Conservation (phyloP, 1,140 invertebrate species). For the Ceratoteleas bidentatus region DNA sequence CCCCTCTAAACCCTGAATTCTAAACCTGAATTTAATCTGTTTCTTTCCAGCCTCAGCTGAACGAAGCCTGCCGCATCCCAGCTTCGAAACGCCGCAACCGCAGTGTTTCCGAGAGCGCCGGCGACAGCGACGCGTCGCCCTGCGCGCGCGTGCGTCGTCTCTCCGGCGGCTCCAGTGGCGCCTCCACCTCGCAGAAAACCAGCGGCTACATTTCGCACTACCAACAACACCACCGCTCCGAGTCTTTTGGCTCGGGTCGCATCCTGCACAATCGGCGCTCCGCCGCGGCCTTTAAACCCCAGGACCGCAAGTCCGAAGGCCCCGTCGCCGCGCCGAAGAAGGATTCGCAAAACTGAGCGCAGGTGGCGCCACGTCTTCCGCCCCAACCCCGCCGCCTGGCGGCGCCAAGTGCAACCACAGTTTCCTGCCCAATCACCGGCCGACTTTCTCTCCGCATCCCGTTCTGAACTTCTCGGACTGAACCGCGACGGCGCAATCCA, state of each 20-base stretch:
- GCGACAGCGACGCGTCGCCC: slow-evolving; percentile 68
- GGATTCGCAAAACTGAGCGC: slow-evolving; percentile 21
- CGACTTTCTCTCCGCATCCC: too few relatives aligned
- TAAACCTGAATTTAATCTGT: too few relatives aligned
- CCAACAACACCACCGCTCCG: slow-evolving; percentile 73
- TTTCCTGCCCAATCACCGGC: too few relatives aligned
- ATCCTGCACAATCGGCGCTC: slow-evolving; percentile 40
- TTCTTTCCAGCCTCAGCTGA: slow-evolving; percentile 83
- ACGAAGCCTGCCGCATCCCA: slow-evolving; percentile 80
- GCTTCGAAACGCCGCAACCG: slow-evolving; percentile 82
- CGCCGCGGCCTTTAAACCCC: slow-evolving; percentile 72
- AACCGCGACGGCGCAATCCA: background rate
- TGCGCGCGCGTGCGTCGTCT: slow-evolving; percentile 74
- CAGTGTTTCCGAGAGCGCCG: slow-evolving; percentile 83
- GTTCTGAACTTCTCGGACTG: too few relatives aligned
- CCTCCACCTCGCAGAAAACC: slow-evolving; percentile 63
- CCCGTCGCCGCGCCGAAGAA: slow-evolving; percentile 30
- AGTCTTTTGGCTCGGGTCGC: slow-evolving; percentile 77
- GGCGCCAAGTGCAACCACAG: too few relatives aligned
- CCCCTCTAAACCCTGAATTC: too few relatives aligned
- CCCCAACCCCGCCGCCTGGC: too few relatives aligned
- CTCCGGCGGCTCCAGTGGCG: slow-evolving; percentile 74
- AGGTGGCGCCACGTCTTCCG: slow-evolving; percentile 20
- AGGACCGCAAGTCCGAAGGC: slow-evolving; percentile 50
- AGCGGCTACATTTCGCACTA: slow-evolving; percentile 71